Evolutionary conservation across 2,888 invertebrate species (phyloP).

Genomic region (Caenorhabditis sp.): DNA sequence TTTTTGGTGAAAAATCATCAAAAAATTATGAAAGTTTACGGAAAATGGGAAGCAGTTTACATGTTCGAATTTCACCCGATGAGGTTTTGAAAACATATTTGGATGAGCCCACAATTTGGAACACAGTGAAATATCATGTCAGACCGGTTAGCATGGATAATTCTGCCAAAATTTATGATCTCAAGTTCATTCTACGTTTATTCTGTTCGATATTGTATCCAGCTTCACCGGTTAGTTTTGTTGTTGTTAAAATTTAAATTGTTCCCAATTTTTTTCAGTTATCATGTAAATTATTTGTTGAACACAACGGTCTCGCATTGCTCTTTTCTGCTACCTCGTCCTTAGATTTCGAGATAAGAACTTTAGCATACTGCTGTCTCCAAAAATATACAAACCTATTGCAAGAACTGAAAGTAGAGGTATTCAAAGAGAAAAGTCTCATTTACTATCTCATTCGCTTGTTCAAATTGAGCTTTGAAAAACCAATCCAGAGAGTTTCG

Average conservation of each 20-base stretch:
- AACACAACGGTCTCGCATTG: slow-evolving; percentile 53
- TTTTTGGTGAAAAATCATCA: slow-evolving; percentile 44
- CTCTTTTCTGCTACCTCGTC: slow-evolving; percentile 55
- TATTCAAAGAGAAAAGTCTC: slow-evolving; percentile 52
- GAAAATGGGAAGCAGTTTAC: slow-evolving; percentile 50
- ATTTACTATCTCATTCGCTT: slow-evolving; percentile 49
- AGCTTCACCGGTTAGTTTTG: slow-evolving; percentile 46
- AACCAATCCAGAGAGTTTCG: slow-evolving; percentile 40
- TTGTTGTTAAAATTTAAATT: not conserved
- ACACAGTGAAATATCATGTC: slow-evolving; percentile 41
- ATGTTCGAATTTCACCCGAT: slow-evolving; percentile 50
- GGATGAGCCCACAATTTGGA: slow-evolving; percentile 30
- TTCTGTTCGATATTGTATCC: slow-evolving; percentile 47
- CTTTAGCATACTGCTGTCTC: slow-evolving; percentile 50
- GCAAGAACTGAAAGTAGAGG: slow-evolving; percentile 51
- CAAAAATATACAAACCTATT: slow-evolving; percentile 50
- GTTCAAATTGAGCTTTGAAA: slow-evolving; percentile 57
- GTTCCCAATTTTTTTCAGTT: slow-evolving; percentile 36
- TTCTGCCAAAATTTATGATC: slow-evolving; percentile 37
- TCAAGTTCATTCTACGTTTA: slow-evolving; percentile 48
- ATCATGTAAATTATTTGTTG: slow-evolving; percentile 49
- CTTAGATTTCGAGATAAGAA: slow-evolving; percentile 35
- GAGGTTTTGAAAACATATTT: slow-evolving; percentile 46
- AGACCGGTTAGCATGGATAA: slow-evolving; percentile 24
- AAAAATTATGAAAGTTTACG: slow-evolving; percentile 52